Base-by-base conservation (phyloP, 2,113 vertebrate species). In the Panthera uncia region DNA sequence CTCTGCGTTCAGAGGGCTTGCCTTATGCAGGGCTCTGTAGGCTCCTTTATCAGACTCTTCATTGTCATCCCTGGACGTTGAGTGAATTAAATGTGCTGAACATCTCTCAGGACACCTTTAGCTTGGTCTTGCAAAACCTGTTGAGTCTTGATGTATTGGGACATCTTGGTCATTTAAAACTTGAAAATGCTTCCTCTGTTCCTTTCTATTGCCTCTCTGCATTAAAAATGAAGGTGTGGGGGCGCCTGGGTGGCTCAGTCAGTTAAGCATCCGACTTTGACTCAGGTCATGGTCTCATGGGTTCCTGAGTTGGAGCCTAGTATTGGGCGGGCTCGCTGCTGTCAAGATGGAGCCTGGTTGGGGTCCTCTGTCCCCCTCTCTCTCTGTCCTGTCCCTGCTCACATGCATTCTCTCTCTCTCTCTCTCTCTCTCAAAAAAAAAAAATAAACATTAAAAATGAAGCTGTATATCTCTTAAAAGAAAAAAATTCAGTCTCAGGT, bases 151-250 rank as follows among this genome's bases (percentile, higher is more conserved):
- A 78, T 78, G 61, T 11, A 31, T 23, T 86, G 41, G 31, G 16
- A 1, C 31, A 57, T 89, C 57, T 89, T 50, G 15, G 50, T 92
- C 23, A 85, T 84, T 85, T 96, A 68, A 57, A 33, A 92, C 94
- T 94, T 21, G 27, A 95, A 90, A 76, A 74, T 89, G 82, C 95
- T 95, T 97, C 68, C 36, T 80, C 78, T 78, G 55, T 74, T 86
- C 27, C 27, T 97, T 10, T 94, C 55, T 80, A 23, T 68, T 76
- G 50, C 83, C 92, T 97, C 86, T 78, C 74, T 97, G 94, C 36
- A 33, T 91, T 97, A 94, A 76, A 98, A 98, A 94, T 3, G 63
- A 82, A 57, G 55, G 1, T 21, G 0, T 61, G 57, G 57, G 8
- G 57, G 57, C 8, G 0, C 57, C 21, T 61, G 57, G 7, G 21